A percentile compares a stretch with the other conserved stretches of the same genome.
phyloP scores from a whole-genome alignment of 2,113 vertebrate genomes.

The Archocentrus centrarchus region DNA sequence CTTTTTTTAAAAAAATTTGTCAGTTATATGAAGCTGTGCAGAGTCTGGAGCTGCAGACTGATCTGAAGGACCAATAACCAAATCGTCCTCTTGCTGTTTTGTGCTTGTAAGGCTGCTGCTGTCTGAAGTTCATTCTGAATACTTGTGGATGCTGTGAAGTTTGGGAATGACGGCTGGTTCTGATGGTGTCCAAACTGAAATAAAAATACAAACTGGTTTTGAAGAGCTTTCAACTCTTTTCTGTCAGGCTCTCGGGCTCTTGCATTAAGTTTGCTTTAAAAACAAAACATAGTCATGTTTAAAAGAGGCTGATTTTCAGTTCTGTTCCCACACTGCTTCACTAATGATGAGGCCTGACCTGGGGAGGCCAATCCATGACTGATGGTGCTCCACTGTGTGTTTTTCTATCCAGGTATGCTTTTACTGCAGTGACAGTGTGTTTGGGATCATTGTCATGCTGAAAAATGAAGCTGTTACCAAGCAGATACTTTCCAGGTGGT shows the following conservation, averaged over 20 bases:
- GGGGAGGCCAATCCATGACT: too few species aligned
- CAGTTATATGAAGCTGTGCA: not conserved
- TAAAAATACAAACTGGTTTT: conserved; percentile 56
- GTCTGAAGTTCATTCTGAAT: conserved; percentile 29
- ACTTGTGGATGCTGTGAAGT: conserved; percentile 36
- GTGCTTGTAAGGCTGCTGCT: conserved; percentile 9
- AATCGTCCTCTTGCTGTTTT: not conserved
- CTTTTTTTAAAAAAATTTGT: too few species aligned
- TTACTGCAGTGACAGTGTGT: too few species aligned
- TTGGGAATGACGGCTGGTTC: conserved; percentile 43
- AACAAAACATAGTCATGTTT: too few species aligned
- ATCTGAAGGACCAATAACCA: not conserved
- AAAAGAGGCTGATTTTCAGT: too few species aligned
- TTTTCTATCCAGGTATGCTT: too few species aligned
- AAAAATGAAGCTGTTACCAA: too few species aligned
- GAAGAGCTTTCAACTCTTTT: not conserved
- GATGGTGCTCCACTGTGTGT: too few species aligned
- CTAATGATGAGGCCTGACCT: too few species aligned
- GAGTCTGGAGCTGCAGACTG: not conserved
- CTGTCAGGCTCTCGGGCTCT: not conserved
- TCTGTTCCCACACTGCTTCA: too few species aligned
- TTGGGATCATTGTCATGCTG: too few species aligned
- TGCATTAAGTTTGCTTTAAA: not conserved
- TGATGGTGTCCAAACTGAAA: conserved; percentile 47
- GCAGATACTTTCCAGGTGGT: too few species aligned